Evolutionary conservation across 2,797 vertebrate genomes (phyloP).

Genomic region (Enteromius treurensis): DNA sequence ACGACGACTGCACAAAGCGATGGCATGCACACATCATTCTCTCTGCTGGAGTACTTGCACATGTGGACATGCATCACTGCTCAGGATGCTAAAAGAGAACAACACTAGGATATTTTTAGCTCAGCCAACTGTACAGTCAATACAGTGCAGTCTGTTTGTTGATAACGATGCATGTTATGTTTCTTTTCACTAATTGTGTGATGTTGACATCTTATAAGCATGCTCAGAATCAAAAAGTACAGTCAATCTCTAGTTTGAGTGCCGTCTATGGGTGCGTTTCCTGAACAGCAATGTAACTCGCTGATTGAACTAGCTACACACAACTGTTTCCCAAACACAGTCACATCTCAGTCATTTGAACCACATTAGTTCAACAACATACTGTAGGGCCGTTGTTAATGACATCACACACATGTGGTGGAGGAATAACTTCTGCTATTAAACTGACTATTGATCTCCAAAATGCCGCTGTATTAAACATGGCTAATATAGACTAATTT

Average conservation of each 20-base stretch:
- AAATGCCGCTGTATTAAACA: too few species aligned
- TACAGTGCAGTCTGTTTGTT: conserved; percentile 14
- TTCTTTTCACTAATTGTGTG: background rate
- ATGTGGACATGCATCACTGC: conserved; percentile 24
- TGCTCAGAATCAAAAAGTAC: background rate
- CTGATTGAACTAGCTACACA: background rate
- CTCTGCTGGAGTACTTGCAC: conserved; percentile 25
- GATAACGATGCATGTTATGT: background rate
- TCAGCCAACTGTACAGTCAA: background rate
- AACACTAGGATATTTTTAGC: conserved; percentile 32
- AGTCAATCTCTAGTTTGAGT: background rate
- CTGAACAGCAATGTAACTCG: background rate
- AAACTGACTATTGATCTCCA: too few species aligned
- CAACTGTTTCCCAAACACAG: too few species aligned
- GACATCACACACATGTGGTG: too few species aligned
- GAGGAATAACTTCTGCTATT: too few species aligned
- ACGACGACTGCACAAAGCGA: background rate
- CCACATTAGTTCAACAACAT: too few species aligned
- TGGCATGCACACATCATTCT: conserved; percentile 21
- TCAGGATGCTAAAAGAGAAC: conserved; percentile 19
- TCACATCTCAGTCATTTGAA: too few species aligned
- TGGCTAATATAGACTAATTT: too few species aligned
- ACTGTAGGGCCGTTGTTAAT: too few species aligned
- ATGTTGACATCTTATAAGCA: background rate
- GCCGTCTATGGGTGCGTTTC: background rate